Base-by-base conservation (phyloP, 2,797 vertebrate genomes). In the Bovichtus variegatus region DNA sequence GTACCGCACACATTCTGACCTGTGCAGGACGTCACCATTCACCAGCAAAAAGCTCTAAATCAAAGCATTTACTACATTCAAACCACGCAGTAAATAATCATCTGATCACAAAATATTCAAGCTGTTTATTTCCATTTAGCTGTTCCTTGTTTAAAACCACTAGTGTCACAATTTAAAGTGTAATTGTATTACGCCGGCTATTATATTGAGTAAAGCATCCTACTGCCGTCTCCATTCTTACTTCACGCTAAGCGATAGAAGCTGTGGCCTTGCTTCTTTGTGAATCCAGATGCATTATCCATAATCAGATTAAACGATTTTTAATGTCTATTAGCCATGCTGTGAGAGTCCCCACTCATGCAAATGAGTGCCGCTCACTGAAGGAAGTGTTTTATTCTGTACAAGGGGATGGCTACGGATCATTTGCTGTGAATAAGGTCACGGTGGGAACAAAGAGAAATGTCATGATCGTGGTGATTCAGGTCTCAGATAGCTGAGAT, bases 291-390 rank as follows among this genome's bases (percentile, higher is more conserved):
- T 63, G 38, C 38, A 75, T 84, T 53, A 81, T 36, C 69, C 63
- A 66, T 81, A 71, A 82, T 89, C 70, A 71, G 51, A 77, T 82
- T 61, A 78, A 79, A 82, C 85, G 23, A 74, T 73, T 77, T 86
- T 62, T 67, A 83, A 87, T 84, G 71, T 82, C 64, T 76, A 38
- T 80, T 80, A 81, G 80, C 75, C 71, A 63, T 66, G 59, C 71
- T 64, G 79, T 4, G 27, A 78, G 79, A 76, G 71, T 69, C 66
- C 54, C 51, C 43, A 55, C 77, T 76, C 69, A 86, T 75, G 87
- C 71, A 82, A 80, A 89, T 71, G 58, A 81, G 51, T n/a, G 4
- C 63, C 46, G 54, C 34, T 65, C 29, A 40, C 11, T 18, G 40
- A 54, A 62, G 63, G 31, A 74, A 34, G 23, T 25, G 53, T 75